Percentiles rank a stretch among this genome's conserved stretches.
These are phyloP conservation scores for Grapholita molesta DNA, from an alignment of 1,140 invertebrate genomes.

Conservation along the genomic window DNA sequence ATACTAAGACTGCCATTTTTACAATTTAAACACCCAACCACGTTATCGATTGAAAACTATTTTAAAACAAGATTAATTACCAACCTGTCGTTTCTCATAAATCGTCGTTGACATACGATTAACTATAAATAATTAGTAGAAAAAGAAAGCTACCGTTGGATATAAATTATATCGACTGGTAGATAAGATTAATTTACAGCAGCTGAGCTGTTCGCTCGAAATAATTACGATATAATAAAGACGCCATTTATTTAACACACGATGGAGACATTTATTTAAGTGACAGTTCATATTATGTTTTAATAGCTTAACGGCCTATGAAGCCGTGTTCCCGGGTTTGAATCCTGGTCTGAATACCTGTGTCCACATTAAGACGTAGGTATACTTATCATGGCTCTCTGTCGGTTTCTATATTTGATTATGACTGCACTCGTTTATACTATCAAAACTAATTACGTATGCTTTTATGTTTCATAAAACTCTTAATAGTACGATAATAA, in stretches of 20 bases:
- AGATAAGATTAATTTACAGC: neutral
- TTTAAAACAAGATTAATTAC: neutral
- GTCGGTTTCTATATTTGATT: too few species aligned
- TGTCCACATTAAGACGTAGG: too few species aligned
- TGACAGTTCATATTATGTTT: neutral
- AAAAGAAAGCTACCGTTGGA: neutral
- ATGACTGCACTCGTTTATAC: too few species aligned
- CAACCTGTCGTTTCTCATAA: neutral
- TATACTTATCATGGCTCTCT: too few species aligned
- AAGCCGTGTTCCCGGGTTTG: too few species aligned
- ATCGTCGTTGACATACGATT: neutral
- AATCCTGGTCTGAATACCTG: too few species aligned
- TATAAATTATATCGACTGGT: neutral
- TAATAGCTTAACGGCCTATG: neutral
- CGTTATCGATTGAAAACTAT: neutral
- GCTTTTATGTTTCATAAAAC: too few species aligned
- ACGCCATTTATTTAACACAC: constrained; percentile 1
- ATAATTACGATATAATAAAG: neutral
- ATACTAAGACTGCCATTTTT: neutral
- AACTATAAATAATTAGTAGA: constrained; percentile 3
- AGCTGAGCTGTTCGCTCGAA: neutral
- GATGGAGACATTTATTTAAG: neutral
- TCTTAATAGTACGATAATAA: too few species aligned
- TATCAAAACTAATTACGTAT: too few species aligned
- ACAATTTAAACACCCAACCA: neutral